Evolutionary conservation across 1,140 invertebrate genomes (phyloP), one percentile per base, ranked within the genome.

Genomic region (Drosophila bocki): DNA sequence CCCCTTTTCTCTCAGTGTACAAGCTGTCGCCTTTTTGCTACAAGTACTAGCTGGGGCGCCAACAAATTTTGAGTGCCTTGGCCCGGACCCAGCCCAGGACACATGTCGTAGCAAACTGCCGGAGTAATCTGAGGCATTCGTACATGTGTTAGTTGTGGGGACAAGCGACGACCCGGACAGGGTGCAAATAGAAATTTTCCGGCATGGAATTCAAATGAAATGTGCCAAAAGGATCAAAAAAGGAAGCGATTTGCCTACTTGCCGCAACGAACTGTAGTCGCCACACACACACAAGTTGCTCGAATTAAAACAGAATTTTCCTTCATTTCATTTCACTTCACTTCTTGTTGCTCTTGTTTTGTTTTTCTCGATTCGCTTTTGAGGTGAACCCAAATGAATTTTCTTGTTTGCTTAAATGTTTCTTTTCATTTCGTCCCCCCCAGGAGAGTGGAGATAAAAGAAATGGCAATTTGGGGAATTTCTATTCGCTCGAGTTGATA

Each of bases 311-410:
- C 72, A 51, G 68, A 48, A 72, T 60, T 74, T 51, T 74, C 63
- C 32, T 39, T 32, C 69, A 72, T 71, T 71, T 72, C 42, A 45
- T 42, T 48, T 58, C 75, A 51, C 12, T 51, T 33, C 29, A 70
- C 48, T 61, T 50, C 67, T 70, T 61, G 2, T 48, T 17, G 45
- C 15, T 22, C 19, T 29, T 61, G 32, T 59, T 70, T 70, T 22
- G 64, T 59, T 70, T 72, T 54, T 50, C 65, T 51, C 67, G 42
- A 60, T 51, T 72, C 50, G 47, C 45, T 44, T 59, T 87, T 88
- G 80, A 65, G 84, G 64, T 74, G 22, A 82, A 44, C 68, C 70
- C 63, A 62, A 86, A 87, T 82, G 79, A 77, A 80, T 74, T 83
- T 86, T 53, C 60, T 42, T 72, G 53, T 61, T 61, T 74, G 45